A percentile compares a stretch with the other conserved stretches of the same genome.
These are phyloP conservation scores for Pseudomyrmex flavicornis DNA, from an alignment of 1,140 invertebrate genomes.

Conservation along the genomic window DNA sequence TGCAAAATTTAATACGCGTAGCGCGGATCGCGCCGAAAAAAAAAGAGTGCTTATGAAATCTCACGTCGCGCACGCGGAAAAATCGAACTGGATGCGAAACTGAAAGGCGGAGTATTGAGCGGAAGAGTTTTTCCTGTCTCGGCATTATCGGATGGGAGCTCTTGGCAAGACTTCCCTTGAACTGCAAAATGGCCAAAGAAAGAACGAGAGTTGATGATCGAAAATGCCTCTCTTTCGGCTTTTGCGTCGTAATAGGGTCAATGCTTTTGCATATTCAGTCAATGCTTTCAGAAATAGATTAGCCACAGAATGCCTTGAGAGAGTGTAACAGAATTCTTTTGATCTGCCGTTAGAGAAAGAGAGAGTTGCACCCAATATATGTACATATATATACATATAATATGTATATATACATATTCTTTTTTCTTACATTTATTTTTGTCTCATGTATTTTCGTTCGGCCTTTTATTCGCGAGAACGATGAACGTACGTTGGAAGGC, in stretches of 20 bases:
- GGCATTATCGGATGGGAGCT: constrained; percentile 28
- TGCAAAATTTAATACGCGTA: constrained; percentile 3
- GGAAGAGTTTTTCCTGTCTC: constrained; percentile 43
- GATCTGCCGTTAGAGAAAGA: too few species aligned
- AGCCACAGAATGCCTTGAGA: neutral
- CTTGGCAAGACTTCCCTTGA: constrained; percentile 24
- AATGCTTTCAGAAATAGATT: constrained; percentile 9
- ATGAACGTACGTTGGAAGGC: neutral
- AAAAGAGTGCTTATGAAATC: constrained; percentile 28
- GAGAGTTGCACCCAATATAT: too few species aligned
- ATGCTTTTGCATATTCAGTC: constrained; percentile 4
- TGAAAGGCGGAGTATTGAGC: constrained; percentile 12
- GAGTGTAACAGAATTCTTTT: too few species aligned
- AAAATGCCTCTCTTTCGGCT: constrained; percentile 16
- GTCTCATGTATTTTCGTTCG: too few species aligned
- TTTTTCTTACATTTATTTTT: too few species aligned
- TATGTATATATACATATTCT: too few species aligned
- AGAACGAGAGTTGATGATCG: constrained; percentile 12
- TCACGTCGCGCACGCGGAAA: constrained; percentile 8
- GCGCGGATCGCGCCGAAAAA: neutral
- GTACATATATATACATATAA: too few species aligned
- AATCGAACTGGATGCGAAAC: constrained; percentile 38
- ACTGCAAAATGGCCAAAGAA: constrained; percentile 25
- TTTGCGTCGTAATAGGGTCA: neutral
- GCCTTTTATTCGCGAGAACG: neutral